Percentiles rank a stretch among this genome's conserved stretches.
phyloP scores from a whole-genome alignment of 2,888 invertebrate genomes.

The Melolontha melolontha region DNA sequence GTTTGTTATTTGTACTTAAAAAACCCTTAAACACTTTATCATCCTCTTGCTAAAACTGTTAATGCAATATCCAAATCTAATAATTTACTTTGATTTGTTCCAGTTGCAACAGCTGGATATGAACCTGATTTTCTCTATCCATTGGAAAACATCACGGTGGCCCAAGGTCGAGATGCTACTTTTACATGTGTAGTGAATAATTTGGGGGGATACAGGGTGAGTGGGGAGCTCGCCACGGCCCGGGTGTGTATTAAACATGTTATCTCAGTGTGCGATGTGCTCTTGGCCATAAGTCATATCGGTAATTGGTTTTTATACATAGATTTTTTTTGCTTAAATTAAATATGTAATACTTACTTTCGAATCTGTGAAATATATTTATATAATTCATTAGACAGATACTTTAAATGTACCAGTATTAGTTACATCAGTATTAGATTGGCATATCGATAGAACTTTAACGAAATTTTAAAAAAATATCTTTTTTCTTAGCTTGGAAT shows the following conservation, averaged over 20 bases:
- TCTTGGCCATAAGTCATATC: slow-evolving; percentile 30
- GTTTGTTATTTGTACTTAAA: too few relatives aligned
- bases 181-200: slow-evolving; percentile 89
- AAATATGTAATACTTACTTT: background rate
- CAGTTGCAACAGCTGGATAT: slow-evolving; percentile 77
- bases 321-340: slow-evolving; percentile 2
- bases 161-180: slow-evolving; percentile 85
- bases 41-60: too few relatives aligned
- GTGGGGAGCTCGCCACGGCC: slow-evolving; percentile 86
- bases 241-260: slow-evolving; percentile 80
- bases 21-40: too few relatives aligned
- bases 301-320: background rate
- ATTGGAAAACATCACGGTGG: slow-evolving; percentile 85
- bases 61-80: background rate
- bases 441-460: too few relatives aligned
- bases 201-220: slow-evolving; percentile 88
- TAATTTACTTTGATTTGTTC: slow-evolving; percentile 37
- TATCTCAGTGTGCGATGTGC: slow-evolving; percentile 47
- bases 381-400: too few relatives aligned
- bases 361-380: too few relatives aligned
- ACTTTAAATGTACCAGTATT: too few relatives aligned
- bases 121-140: slow-evolving; percentile 85
- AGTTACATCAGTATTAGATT: too few relatives aligned
- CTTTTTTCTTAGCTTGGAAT: too few relatives aligned
- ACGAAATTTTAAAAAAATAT: too few relatives aligned